These are phyloP conservation scores for Cranoglanis bouderius DNA, from an alignment of 2,113 vertebrate species.

Conservation along the genomic window DNA sequence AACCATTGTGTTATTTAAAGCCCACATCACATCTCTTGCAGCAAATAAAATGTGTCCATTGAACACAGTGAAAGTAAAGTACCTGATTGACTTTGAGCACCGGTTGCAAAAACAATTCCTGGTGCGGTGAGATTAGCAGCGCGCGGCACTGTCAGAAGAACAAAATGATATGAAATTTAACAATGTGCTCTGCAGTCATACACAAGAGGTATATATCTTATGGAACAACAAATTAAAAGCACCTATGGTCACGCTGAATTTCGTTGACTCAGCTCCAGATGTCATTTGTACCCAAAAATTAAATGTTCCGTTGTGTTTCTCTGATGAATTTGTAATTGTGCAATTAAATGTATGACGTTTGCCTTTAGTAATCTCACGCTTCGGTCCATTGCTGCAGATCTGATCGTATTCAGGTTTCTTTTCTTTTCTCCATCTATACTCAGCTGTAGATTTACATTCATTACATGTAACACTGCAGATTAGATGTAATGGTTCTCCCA, in stretches of 20 bases:
- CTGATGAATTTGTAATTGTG: background rate
- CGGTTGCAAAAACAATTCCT: fast-evolving
- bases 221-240: background rate
- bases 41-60: background rate
- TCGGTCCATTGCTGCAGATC: too few relatives aligned
- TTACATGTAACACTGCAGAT: background rate
- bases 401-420: too few relatives aligned
- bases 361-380: too few relatives aligned
- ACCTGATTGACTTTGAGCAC: background rate
- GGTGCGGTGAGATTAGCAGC: background rate
- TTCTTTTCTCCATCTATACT: background rate
- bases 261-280: fast-evolving
- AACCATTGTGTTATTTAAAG: background rate
- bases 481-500: background rate
- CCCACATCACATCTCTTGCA: background rate
- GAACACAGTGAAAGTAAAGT: background rate
- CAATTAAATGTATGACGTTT: background rate
- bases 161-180: background rate
- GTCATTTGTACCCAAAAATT: background rate
- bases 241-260: background rate
- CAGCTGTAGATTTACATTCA: background rate
- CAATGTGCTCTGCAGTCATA: background rate
- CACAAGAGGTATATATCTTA: background rate
- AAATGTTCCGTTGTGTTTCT: background rate
- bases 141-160: background rate